phyloP scores from a whole-genome alignment of 2,888 invertebrate species.

The Trichopria drosophilae region DNA sequence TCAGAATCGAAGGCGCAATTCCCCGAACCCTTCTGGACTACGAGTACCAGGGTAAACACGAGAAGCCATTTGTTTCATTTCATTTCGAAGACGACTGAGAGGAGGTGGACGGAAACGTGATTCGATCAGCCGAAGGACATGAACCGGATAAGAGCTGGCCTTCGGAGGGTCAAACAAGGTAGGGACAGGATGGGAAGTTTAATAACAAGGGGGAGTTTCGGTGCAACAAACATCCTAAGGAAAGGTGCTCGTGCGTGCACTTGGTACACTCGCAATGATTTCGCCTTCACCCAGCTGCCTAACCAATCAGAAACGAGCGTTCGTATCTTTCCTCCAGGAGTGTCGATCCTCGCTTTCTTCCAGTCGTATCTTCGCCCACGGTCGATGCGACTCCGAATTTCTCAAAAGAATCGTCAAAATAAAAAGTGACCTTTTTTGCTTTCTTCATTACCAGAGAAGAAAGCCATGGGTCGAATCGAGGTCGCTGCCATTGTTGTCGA shows the following conservation, averaged over 20 bases:
- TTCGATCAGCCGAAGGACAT: constrained; percentile 15
- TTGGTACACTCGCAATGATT: constrained; percentile 36
- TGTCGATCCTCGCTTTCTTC: constrained; percentile 38
- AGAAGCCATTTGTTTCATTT: too few species aligned
- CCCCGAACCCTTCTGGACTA: too few species aligned
- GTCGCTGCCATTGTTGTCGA: constrained; percentile 32
- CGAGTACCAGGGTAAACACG: too few species aligned
- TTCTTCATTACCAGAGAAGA: too few species aligned
- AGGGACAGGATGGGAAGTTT: constrained; percentile 13
- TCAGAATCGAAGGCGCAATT: too few species aligned
- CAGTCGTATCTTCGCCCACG: constrained; percentile 14
- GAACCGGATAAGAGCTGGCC: constrained; percentile 25
- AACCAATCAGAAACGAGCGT: constrained; percentile 47
- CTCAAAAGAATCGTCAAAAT: constrained; percentile 3
- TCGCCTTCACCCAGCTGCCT: constrained; percentile 48
- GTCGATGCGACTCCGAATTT: constrained; percentile 13
- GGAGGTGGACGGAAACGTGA: constrained; percentile 2
- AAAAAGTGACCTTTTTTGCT: too few species aligned
- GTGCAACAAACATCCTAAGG: constrained; percentile 13
- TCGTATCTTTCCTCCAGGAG: constrained; percentile 27
- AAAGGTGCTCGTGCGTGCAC: constrained; percentile 20
- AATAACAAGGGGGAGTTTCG: constrained; percentile 21
- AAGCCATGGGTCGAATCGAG: constrained; percentile 25
- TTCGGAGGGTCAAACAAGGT: constrained; percentile 27
- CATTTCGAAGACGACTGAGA: constrained; percentile 13